Percentiles rank a stretch among this genome's conserved stretches.
Conservation (phyloP, 2,113 vertebrate species). For the Daubentonia madagascariensis region DNA sequence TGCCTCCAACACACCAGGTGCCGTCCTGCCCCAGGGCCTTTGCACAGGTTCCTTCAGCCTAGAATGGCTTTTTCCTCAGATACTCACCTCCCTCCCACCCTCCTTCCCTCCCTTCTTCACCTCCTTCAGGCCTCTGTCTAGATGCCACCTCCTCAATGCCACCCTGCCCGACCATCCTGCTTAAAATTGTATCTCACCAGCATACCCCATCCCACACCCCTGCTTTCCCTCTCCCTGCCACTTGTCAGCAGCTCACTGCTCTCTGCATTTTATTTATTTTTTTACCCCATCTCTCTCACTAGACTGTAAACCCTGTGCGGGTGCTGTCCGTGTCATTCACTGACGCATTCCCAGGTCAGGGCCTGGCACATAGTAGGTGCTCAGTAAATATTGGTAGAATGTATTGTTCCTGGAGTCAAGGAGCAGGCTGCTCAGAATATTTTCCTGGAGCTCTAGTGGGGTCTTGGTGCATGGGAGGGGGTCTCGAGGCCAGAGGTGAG, state of each 20-base stretch:
- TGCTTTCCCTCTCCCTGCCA: background rate
- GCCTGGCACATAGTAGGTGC: background rate
- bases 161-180: background rate
- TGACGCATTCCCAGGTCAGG: background rate
- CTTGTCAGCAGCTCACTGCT: background rate
- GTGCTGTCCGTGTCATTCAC: fast-evolving
- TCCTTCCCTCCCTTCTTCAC: too few relatives aligned
- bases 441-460: background rate
- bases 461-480: background rate
- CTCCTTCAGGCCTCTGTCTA: background rate
- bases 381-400: background rate
- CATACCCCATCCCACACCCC: fast-evolving
- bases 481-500: background rate
- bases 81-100: background rate
- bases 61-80: background rate
- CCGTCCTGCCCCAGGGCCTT: background rate
- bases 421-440: background rate
- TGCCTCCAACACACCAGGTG: background rate
- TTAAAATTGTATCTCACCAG: background rate
- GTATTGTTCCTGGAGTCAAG: background rate
- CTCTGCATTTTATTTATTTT: background rate
- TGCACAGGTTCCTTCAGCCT: background rate
- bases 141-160: background rate
- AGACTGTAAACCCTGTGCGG: background rate
- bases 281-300: background rate